These are phyloP conservation scores for Andricus quercusramuli DNA, from an alignment of 2,888 invertebrate species.

Conservation along the genomic window DNA sequence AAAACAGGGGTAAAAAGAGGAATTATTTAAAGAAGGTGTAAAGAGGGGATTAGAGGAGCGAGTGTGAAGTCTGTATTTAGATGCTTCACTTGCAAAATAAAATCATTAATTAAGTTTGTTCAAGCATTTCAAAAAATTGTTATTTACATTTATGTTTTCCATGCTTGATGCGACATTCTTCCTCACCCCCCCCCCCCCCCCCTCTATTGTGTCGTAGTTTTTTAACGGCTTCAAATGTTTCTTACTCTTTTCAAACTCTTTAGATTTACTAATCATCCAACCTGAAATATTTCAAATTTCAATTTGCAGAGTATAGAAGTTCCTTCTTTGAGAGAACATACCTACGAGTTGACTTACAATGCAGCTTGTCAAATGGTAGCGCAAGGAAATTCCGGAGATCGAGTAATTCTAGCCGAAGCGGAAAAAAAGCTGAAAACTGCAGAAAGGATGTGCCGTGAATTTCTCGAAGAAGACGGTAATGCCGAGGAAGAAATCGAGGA, in stretches of 20 bases:
- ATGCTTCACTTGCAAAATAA: no score
- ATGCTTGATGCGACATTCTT: no score
- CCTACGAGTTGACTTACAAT: conserved; percentile 96
- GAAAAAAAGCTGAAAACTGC: conserved; percentile 89
- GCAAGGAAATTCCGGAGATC: conserved; percentile 79
- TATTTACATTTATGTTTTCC: no score
- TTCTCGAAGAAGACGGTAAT: conserved; percentile 93
- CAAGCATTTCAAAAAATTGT: no score
- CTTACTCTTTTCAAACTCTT: conserved; percentile 1
- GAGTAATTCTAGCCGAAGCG: conserved; percentile 86
- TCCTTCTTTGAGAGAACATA: conserved; percentile 83
- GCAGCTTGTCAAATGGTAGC: conserved; percentile 90
- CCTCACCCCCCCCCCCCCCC: no score
- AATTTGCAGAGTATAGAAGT: conserved; percentile 79
- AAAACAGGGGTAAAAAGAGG: no score
- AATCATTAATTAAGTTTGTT: no score
- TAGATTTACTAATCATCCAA: conserved; percentile 20
- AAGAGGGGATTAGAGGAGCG: no score
- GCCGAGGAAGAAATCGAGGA: conserved; percentile 96
- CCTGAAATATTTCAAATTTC: neutral
- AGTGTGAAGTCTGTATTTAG: no score
- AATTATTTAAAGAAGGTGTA: no score
- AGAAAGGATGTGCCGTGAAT: conserved; percentile 91
- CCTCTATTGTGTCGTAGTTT: no score
- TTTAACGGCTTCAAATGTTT: neutral